These are phyloP conservation scores for Apis dorsata DNA, from an alignment of 1,140 invertebrate species.

Conservation along the genomic window DNA sequence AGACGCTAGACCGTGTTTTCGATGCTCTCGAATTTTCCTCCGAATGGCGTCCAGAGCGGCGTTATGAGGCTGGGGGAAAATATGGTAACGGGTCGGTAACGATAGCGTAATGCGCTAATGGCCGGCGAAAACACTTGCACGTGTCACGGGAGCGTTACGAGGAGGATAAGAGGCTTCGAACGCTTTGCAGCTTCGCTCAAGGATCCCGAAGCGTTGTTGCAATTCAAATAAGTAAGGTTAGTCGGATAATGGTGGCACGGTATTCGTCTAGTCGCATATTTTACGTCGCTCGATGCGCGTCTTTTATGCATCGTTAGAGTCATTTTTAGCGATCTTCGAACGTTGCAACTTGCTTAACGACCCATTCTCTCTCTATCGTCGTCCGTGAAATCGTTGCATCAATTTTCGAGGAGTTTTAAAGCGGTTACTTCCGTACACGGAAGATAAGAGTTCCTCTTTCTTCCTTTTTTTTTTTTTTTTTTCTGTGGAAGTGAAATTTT, in stretches of 20 bases:
- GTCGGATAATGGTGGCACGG: neutral
- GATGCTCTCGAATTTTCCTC: conserved; percentile 16
- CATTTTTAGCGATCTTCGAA: neutral
- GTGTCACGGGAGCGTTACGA: conserved; percentile 14
- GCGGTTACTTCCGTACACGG: no score
- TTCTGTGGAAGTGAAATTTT: no score
- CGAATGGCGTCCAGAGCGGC: no score
- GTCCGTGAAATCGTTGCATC: neutral
- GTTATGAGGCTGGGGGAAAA: conserved; percentile 14
- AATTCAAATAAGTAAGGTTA: conserved; percentile 35
- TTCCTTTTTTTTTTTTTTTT: no score
- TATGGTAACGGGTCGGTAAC: conserved; percentile 35
- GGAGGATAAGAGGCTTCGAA: conserved; percentile 12
- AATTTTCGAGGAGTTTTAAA: neutral
- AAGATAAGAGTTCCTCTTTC: neutral
- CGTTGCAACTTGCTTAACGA: neutral
- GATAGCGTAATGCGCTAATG: conserved; percentile 33
- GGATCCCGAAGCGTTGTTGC: conserved; percentile 21
- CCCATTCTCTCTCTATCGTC: neutral
- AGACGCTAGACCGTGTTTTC: neutral
- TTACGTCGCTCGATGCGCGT: neutral
- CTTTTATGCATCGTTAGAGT: conserved; percentile 9
- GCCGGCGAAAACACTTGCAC: conserved; percentile 24
- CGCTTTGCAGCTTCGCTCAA: conserved; percentile 22
- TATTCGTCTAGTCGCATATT: neutral